Evolutionary conservation across 2,797 vertebrate genomes (phyloP), one percentile per base, ranked within the genome.

Genomic region (Mareca penelope): DNA sequence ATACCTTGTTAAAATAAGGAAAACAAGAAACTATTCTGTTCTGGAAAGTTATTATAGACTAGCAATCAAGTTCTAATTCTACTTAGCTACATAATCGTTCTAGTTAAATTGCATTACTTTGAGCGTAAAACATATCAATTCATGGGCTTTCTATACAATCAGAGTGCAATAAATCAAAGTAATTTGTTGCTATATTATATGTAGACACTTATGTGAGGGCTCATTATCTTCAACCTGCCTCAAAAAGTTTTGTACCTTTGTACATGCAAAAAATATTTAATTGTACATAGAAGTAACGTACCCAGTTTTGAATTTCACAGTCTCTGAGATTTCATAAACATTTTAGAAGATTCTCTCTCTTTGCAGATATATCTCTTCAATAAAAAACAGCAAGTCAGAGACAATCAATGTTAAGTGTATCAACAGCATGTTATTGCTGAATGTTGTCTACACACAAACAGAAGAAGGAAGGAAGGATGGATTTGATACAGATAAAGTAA

Each of bases 81-180:
- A 64, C 72, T 93, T 89, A 65, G 72, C 42, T 86, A 29, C 67
- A 42, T 63, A 95, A 79, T 72, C 89, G 73, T 95, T 90, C 39
- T 77, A 85, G 59, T 50, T 78, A 73, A 96, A 86, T 93, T 94
- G 48, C 83, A 89, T 93, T 84, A 84, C 50, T 89, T 82, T 87
- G 37, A 81, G 29, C 1, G 0, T 91, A 89, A 81, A 93, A 94
- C 89, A 85, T 56, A 85, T 56, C 94, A 83, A 53, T 86, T 63
- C 11, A 60, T 71, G 55, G 69, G 16, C 42, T 94, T 96, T 92
- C 75, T 88, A 40, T 84, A 53, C 33, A 90, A 82, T 85, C 89
- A 94, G 17, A 84, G 48, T 61, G 67, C 44, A 92, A 87, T 88
- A 96, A 94, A 95, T 95, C 77, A 95, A 92, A 96, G 67, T 80